A percentile compares a stretch with the other conserved stretches of the same genome.
Evolutionary conservation across 2,113 vertebrate genomes (phyloP).

Genomic region (Echinops telfairi): DNA sequence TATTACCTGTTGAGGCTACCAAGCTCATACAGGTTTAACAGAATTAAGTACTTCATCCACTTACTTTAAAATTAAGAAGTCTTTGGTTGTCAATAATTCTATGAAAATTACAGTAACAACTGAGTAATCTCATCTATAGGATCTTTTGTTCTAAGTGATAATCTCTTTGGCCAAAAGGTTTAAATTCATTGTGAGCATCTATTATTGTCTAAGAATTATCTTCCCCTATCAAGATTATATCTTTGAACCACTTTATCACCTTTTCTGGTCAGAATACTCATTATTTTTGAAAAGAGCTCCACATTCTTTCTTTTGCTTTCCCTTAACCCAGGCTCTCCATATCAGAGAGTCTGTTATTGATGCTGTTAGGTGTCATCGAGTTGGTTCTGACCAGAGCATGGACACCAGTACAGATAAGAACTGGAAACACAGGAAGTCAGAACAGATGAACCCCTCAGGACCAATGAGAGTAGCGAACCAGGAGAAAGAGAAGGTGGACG

Average conservation of each 20-base stretch:
- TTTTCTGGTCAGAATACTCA: conserved; percentile 5
- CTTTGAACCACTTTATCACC: neutral
- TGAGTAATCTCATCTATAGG: neutral
- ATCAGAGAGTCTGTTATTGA: neutral
- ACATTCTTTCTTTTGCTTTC: neutral
- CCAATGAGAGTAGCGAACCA: no score
- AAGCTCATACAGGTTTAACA: neutral
- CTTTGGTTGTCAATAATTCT: neutral
- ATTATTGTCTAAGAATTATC: neutral
- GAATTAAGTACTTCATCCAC: neutral
- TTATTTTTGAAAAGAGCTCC: neutral
- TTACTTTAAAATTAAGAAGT: neutral
- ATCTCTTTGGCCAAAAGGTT: neutral
- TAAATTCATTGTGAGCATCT: neutral
- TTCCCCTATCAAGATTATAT: neutral
- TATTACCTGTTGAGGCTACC: neutral
- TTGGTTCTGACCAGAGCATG: no score
- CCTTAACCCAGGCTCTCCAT: neutral
- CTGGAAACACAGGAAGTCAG: no score
- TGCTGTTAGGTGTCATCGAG: no score
- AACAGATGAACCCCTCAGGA: no score
- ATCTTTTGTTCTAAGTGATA: neutral
- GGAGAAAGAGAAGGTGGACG: no score
- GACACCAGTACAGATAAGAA: no score
- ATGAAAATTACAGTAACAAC: neutral